Percentiles rank a stretch among this genome's conserved stretches.
Conservation (phyloP, 92 coral and sea anemone genomes). For the Scolanthus callimorphus region DNA sequence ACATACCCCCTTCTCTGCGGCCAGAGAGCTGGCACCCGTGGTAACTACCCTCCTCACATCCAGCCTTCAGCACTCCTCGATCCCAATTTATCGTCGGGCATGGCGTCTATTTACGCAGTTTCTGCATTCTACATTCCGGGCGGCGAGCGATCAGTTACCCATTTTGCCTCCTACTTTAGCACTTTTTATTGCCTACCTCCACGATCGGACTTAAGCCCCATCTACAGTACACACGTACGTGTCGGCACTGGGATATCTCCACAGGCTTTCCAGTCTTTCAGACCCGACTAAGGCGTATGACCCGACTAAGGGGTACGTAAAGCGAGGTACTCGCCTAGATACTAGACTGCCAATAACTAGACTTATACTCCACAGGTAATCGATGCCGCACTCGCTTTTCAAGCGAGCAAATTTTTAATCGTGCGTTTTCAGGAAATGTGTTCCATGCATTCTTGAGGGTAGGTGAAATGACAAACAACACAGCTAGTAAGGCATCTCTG, state of each 20-base stretch:
- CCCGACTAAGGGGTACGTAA: slow-evolving; percentile 16
- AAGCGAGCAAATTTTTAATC: no score
- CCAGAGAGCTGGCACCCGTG: not conserved
- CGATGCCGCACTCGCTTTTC: no score
- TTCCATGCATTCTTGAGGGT: no score
- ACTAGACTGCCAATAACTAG: slow-evolving; percentile 29
- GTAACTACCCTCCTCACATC: not conserved
- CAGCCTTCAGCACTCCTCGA: not conserved
- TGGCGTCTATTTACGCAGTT: not conserved
- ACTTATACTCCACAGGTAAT: no score
- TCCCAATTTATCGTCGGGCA: not conserved
- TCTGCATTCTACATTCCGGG: not conserved
- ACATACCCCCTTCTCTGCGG: not conserved
- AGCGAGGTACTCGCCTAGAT: not conserved
- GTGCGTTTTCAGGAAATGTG: no score
- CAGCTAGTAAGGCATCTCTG: no score
- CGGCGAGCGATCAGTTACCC: not conserved
- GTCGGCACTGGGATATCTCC: not conserved
- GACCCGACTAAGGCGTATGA: slow-evolving; percentile 23
- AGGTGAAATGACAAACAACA: no score
- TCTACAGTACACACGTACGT: not conserved
- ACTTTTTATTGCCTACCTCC: not conserved
- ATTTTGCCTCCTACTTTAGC: not conserved
- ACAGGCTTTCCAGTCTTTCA: not conserved
- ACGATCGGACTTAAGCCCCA: not conserved